Conservation (phyloP, 2,113 vertebrate genomes). For the Pterocles orientalis region DNA sequence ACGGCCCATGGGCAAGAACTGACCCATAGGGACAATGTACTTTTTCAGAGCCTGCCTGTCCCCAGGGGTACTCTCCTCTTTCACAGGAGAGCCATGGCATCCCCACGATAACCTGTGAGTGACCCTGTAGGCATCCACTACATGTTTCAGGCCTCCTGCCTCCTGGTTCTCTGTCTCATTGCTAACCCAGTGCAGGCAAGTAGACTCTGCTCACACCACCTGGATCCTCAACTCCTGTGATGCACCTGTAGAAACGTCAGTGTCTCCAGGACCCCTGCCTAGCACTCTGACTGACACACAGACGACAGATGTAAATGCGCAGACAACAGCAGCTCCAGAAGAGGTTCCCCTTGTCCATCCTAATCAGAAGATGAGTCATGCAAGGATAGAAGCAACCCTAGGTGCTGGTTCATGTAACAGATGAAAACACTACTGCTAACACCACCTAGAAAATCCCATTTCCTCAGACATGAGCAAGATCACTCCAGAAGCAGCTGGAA, state of each 20-base stretch:
- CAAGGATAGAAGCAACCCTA: neutral
- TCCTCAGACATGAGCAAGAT: neutral
- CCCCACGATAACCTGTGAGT: fast-evolving
- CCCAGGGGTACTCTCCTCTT: neutral
- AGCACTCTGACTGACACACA: neutral
- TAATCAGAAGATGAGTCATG: neutral
- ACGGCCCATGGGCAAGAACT: neutral
- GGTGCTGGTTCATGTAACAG: neutral
- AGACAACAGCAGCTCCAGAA: neutral
- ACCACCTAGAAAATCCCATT: neutral
- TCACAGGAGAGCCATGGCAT: neutral
- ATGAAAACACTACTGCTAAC: neutral
- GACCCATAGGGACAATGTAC: neutral
- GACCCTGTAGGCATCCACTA: neutral
- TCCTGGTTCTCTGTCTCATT: neutral
- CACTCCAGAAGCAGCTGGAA: neutral
- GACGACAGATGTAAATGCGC: neutral
- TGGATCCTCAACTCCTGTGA: neutral
- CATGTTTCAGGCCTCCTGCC: neutral
- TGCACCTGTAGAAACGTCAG: neutral
- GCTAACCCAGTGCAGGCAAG: neutral
- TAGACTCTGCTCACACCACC: neutral
- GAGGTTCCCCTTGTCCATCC: neutral
- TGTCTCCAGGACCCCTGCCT: neutral
- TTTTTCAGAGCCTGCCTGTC: neutral